Percentiles rank a stretch among this genome's conserved stretches.
phyloP scores from a whole-genome alignment of 2,797 vertebrate species.

The Lutjanus campechanus region DNA sequence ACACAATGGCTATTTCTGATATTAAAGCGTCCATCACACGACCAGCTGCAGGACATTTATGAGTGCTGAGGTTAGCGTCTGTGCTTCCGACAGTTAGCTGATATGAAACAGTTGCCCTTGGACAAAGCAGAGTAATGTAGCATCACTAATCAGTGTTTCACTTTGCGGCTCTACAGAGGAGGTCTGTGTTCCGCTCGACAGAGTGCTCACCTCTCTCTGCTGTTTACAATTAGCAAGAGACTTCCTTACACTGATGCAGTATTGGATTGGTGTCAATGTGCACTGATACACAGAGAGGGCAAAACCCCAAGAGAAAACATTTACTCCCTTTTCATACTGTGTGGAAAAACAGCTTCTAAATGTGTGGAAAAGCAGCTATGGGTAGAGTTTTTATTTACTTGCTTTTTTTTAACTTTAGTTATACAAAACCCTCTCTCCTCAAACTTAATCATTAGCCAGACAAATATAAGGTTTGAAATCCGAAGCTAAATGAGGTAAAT shows the following conservation, averaged over 20 bases:
- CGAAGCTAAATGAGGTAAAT: conserved; percentile 45
- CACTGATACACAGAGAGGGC: conserved; percentile 47
- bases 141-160: conserved; percentile 84
- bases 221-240: conserved; percentile 79
- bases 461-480: conserved; percentile 47
- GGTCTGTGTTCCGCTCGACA: conserved; percentile 74
- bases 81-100: conserved; percentile 71
- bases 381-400: conserved; percentile 42
- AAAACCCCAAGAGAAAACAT: conserved; percentile 53
- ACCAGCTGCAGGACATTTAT: conserved; percentile 68
- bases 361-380: conserved; percentile 37
- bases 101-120: conserved; percentile 84
- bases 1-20: conserved; percentile 53
- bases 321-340: conserved; percentile 24
- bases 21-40: conserved; percentile 65
- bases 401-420: conserved; percentile 15
- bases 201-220: conserved; percentile 72
- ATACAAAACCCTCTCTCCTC: conserved; percentile 28
- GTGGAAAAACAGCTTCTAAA: conserved; percentile 53
- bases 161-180: conserved; percentile 70
- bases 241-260: conserved; percentile 58
- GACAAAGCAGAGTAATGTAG: conserved; percentile 83
- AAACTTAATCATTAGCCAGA: conserved; percentile 50
- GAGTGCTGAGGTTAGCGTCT: conserved; percentile 61
- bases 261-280: conserved; percentile 62